Evolutionary conservation across 1,140 invertebrate species (phyloP).

Genomic region (Meloidogyne chitwoodi): DNA sequence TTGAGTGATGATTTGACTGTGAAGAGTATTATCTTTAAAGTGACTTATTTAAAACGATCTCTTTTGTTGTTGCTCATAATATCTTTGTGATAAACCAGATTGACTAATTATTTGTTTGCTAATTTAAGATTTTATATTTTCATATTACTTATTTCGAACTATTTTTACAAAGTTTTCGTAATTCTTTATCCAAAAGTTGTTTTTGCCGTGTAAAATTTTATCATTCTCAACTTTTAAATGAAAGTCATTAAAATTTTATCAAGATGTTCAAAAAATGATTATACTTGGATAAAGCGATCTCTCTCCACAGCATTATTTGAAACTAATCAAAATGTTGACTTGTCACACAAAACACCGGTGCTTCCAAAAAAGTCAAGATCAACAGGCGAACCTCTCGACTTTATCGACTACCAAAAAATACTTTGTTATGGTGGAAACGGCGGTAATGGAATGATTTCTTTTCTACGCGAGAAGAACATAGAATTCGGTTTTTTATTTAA

Average conservation of each 20-base stretch:
- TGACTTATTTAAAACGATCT: too few species aligned
- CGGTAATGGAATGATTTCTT: slow-evolving; percentile 84
- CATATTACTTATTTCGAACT: too few species aligned
- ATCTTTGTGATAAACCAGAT: too few species aligned
- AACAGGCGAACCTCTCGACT: slow-evolving; percentile 38
- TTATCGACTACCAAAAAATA: slow-evolving; percentile 64
- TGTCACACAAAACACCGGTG: slow-evolving; percentile 15
- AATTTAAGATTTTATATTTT: too few species aligned
- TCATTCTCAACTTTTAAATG: background rate
- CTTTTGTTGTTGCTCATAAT: too few species aligned
- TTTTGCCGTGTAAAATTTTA: too few species aligned
- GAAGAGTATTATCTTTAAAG: too few species aligned
- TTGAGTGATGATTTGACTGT: too few species aligned
- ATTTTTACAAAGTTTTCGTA: too few species aligned
- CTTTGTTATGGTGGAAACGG: slow-evolving; percentile 75
- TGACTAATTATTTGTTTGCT: too few species aligned
- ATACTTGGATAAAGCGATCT: background rate
- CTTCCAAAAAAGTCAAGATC: slow-evolving; percentile 32
- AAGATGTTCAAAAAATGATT: background rate
- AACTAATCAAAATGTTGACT: background rate
- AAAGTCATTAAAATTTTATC: background rate
- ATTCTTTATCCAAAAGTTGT: too few species aligned
- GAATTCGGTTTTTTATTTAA: slow-evolving; percentile 66
- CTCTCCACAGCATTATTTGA: background rate
- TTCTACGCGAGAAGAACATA: slow-evolving; percentile 74